Base-by-base conservation (phyloP, 2,797 vertebrate species). In the Chelonia mydas region DNA sequence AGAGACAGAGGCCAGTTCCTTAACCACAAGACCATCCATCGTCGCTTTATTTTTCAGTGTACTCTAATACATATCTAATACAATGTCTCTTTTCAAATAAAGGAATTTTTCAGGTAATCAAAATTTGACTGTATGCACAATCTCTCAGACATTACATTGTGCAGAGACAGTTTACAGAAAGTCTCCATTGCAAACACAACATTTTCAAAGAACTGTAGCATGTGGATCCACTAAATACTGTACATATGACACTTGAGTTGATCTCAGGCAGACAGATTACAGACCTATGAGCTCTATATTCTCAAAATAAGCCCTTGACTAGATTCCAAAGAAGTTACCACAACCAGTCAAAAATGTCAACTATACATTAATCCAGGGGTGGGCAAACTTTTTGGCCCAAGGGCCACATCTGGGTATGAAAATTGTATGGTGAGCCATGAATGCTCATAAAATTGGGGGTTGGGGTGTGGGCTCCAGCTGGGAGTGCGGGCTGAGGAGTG, bases 151-250 rank as follows among this genome's bases (percentile, higher is more conserved):
- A 86, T 68, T 21, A 68, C 5, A 11, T 11, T 37, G 17, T 65
- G 33, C 33, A 65, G 61, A n/a, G 33, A 33, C 16, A 55, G 41
- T 25, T 13, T 84, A 49, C 31, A 76, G 13, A 53, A 89, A 55
- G 1, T 57, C 49, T 65, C 10, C 53, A 49, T 50, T 5, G 37
- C 33, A 90, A 57, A 7, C 3, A 7, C 68, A 81, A 0, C 2
- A 21, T 94, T 49, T 37, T 80, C 28, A 33, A 45, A n/a, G 53
- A 25, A 74, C 84, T 88, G 79, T 17, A 88, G 80, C 41, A 47
- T 15, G 47, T 81, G 49, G 31, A 59, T 80, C 7, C 1, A 54
- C 2, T 11, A 6, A 77, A 50, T 50, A 5, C 19, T n/a, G 4
- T 1, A 16, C 5, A 15, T 16, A 90, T 79, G 27, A 81, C 84